These are phyloP conservation scores for Oscheius sp. DNA, from an alignment of 2,888 invertebrate species.

Conservation along the genomic window DNA sequence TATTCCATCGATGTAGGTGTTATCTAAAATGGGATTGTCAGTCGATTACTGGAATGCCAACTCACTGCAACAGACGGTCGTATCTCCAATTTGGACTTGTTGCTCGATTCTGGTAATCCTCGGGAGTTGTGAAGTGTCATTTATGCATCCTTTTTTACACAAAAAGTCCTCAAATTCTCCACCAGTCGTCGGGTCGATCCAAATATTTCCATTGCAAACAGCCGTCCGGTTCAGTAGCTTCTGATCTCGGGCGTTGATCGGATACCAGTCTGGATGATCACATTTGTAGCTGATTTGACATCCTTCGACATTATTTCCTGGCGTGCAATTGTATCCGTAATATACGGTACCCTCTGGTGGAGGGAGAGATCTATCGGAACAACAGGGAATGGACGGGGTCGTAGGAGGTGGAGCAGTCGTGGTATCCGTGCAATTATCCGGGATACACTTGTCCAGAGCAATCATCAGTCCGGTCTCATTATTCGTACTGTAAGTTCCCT, in stretches of 20 bases:
- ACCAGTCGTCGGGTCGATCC: background rate
- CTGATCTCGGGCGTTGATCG: background rate
- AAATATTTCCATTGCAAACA: background rate
- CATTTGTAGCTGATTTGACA: slow-evolving; percentile 2
- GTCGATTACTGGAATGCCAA: background rate
- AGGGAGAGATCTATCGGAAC: background rate
- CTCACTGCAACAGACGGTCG: slow-evolving; percentile 23
- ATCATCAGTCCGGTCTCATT: background rate
- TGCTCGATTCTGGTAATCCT: background rate
- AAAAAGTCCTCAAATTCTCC: background rate
- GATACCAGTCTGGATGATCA: slow-evolving; percentile 9
- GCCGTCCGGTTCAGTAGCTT: slow-evolving; percentile 15
- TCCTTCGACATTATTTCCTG: background rate
- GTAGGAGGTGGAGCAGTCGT: background rate
- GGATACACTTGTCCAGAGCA: too few relatives aligned
- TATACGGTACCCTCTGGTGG: background rate
- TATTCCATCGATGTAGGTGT: background rate
- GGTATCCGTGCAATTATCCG: too few relatives aligned
- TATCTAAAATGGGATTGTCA: background rate
- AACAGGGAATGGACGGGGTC: background rate
- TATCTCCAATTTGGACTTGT: background rate
- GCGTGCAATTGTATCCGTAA: background rate
- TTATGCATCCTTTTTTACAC: slow-evolving; percentile 9
- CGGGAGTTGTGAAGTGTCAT: background rate
- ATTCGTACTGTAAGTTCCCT: slow-evolving; percentile 2